Conservation (phyloP, 2,888 invertebrate genomes). For the Chrysomela aeneicollis region DNA sequence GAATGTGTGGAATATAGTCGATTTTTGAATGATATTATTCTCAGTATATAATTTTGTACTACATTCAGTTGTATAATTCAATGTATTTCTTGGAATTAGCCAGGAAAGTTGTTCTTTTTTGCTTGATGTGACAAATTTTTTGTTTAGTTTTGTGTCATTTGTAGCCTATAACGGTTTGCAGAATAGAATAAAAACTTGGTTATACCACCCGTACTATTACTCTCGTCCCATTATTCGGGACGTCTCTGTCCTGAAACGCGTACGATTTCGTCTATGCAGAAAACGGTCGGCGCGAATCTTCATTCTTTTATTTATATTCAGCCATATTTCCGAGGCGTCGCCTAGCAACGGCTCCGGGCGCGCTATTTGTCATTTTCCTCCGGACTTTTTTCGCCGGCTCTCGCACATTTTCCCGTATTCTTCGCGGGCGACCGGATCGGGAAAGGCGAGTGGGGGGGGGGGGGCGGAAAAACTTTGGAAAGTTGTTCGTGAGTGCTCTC, state of each 20-base stretch:
- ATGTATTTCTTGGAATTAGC: too few relatives aligned
- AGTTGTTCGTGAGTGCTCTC: constrained; percentile 37
- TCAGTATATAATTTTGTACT: too few relatives aligned
- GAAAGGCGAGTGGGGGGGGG: too few relatives aligned
- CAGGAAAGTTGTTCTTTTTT: too few relatives aligned
- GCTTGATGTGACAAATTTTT: too few relatives aligned
- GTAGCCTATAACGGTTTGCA: too few relatives aligned
- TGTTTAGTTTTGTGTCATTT: too few relatives aligned
- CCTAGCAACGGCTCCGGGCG: constrained; percentile 57
- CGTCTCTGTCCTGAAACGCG: constrained; percentile 41
- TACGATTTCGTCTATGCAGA: constrained; percentile 52
- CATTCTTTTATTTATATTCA: constrained; percentile 58
- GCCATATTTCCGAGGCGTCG: constrained; percentile 56
- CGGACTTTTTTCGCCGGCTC: constrained; percentile 50
- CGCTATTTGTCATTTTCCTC: constrained; percentile 58
- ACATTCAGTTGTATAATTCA: too few relatives aligned
- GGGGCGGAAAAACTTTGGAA: constrained; percentile 46
- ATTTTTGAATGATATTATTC: too few relatives aligned
- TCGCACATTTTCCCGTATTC: constrained; percentile 54
- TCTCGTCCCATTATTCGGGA: background rate
- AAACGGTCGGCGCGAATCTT: constrained; percentile 39
- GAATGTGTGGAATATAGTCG: too few relatives aligned
- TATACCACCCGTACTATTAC: too few relatives aligned
- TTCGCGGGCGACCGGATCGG: constrained; percentile 49
- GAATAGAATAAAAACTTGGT: too few relatives aligned